phyloP scores from a whole-genome alignment of 64 coral and sea anemone genomes.

The Trachythela sp. region DNA sequence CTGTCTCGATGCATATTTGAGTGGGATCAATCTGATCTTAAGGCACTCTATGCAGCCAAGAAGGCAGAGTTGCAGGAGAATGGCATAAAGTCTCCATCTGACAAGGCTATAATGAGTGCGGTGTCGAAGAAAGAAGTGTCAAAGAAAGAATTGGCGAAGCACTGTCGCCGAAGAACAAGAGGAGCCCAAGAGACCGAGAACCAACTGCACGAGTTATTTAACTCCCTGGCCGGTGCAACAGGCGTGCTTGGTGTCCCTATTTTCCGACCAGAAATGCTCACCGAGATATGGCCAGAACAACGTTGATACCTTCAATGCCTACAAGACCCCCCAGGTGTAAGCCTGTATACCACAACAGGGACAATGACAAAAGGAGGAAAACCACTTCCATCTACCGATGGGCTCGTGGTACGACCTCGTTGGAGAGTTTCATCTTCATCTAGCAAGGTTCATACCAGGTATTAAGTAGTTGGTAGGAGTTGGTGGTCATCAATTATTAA shows the following conservation, averaged over 20 bases:
- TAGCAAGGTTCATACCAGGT: slow-evolving; percentile 32
- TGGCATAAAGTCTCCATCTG: neutral
- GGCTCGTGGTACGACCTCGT: slow-evolving; percentile 30
- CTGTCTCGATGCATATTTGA: neutral
- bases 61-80: neutral
- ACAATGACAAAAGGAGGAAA: slow-evolving; percentile 21
- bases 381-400: slow-evolving; percentile 29
- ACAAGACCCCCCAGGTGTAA: slow-evolving; percentile 21
- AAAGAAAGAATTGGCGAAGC: neutral
- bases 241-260: neutral
- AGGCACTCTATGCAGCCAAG: neutral
- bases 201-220: neutral
- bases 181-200: neutral
- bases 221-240: neutral
- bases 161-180: neutral
- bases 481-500: too few relatives aligned
- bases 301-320: slow-evolving; percentile 31
- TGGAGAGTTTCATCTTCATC: slow-evolving; percentile 59
- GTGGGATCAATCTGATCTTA: neutral
- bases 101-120: neutral
- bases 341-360: slow-evolving; percentile 35
- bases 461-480: too few relatives aligned
- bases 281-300: neutral
- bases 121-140: neutral
- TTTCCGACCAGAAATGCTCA: neutral